A percentile compares a stretch with the other conserved stretches of the same genome.
phyloP scores from a whole-genome alignment of 2,888 invertebrate genomes.

The Chironomus tentans region DNA sequence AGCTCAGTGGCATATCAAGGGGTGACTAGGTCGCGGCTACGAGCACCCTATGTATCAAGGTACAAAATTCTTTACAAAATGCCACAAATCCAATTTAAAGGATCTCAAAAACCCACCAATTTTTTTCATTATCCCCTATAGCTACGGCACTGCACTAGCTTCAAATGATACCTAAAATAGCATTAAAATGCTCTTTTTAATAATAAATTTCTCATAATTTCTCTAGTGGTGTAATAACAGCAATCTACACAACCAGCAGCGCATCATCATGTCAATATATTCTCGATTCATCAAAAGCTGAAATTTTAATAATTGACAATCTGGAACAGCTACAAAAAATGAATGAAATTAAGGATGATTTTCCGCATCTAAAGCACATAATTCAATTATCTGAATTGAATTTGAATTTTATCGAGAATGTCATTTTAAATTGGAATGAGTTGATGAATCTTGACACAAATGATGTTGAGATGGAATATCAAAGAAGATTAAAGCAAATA shows the following conservation, averaged over 20 bases:
- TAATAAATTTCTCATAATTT: slow-evolving; percentile 29
- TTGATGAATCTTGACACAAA: slow-evolving; percentile 60
- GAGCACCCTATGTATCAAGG: too few relatives aligned
- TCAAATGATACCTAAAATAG: too few relatives aligned
- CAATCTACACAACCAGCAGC: slow-evolving; percentile 87
- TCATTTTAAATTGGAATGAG: slow-evolving; percentile 62
- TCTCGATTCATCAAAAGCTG: slow-evolving; percentile 62
- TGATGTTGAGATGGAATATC: slow-evolving; percentile 59
- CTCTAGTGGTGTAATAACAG: slow-evolving; percentile 67
- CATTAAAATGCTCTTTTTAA: too few relatives aligned
- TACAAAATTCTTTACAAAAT: too few relatives aligned
- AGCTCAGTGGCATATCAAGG: too few relatives aligned
- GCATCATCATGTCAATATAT: slow-evolving; percentile 77
- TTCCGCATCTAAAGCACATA: slow-evolving; percentile 70
- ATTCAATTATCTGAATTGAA: slow-evolving; percentile 44
- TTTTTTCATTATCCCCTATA: too few relatives aligned
- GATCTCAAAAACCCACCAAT: too few relatives aligned
- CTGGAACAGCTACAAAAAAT: slow-evolving; percentile 79
- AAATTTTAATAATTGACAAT: slow-evolving; percentile 83
- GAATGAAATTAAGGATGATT: slow-evolving; percentile 53
- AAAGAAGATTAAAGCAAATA: slow-evolving; percentile 56
- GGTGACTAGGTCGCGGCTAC: too few relatives aligned
- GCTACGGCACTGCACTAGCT: too few relatives aligned
- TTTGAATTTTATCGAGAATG: slow-evolving; percentile 39
- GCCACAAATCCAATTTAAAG: too few relatives aligned